Conservation (phyloP, 2,113 vertebrate genomes). For the Eretmochelys imbricata region DNA sequence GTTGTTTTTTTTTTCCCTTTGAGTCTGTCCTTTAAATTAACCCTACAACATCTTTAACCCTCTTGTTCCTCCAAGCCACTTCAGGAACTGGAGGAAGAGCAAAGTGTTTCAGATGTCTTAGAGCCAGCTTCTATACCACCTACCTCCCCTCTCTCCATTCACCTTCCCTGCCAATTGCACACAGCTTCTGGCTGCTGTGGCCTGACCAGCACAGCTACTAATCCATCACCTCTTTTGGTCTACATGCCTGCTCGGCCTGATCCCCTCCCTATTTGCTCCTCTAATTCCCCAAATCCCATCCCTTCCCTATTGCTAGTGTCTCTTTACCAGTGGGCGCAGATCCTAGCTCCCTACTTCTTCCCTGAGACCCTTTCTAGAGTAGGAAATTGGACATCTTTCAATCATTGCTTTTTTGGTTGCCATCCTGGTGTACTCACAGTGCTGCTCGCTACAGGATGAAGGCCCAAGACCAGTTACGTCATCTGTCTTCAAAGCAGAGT, state of each 20-base stretch:
- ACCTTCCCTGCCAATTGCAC: no score
- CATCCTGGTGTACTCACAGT: not conserved
- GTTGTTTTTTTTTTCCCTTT: not conserved
- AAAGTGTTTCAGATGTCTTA: not conserved
- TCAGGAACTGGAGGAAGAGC: not conserved
- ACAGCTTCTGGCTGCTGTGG: no score
- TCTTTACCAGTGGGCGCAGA: not conserved
- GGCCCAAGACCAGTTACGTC: no score
- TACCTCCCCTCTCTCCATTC: not conserved
- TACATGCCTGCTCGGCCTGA: not conserved
- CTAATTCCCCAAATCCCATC: no score
- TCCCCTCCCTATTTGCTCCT: no score
- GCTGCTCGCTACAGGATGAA: not conserved
- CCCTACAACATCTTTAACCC: no score
- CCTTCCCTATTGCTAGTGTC: not conserved
- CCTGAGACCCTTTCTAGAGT: not conserved
- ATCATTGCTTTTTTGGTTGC: not conserved
- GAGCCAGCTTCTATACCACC: not conserved
- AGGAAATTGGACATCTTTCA: not conserved
- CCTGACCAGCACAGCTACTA: not conserved
- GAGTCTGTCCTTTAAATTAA: no score
- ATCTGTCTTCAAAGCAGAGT: no score
- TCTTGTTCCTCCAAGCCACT: not conserved
- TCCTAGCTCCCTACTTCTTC: not conserved
- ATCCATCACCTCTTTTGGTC: no score